Base-by-base conservation (phyloP, 2,888 invertebrate genomes). In the Ophion ellenae region DNA sequence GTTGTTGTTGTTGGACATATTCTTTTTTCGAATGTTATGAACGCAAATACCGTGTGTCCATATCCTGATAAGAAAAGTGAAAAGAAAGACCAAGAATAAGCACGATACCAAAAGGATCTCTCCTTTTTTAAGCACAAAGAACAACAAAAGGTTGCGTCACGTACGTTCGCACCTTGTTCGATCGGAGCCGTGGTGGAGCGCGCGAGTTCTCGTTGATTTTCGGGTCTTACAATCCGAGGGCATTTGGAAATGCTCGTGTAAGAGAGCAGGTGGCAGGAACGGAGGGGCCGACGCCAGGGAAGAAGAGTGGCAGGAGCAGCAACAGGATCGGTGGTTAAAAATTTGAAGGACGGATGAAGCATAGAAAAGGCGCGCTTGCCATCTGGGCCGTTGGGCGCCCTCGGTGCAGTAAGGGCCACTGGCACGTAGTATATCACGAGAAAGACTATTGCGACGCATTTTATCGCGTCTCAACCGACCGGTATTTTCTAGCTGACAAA, bases 361-460 rank as follows among this genome's bases (percentile, higher is more conserved):
- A 90, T 90, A 86, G 69, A 69, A 78, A 69, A 70, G 45, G 86
- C 86, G 87, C 93, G 93, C 93, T 93, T 93, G 93, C 94, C 93
- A 94, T 94, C 93, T 93, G 93, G 93, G 92, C 90, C 89, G 47
- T 76, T 71, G 61, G 61, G 32, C 69, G 81, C 63, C 28, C 40
- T 47, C 63, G 59, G 63, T 81, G 81, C 61, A 81, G 81, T 66
- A 53, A 69, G 61, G 63, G 70, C 78, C 69, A 61, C 63, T 28
- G 24, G 40, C 40, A 40, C 11, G 40, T 78, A 77, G 63, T 61
- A 71, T 67, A 64, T 28, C 10, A 64, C 63, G 63, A 47, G 11
- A 20, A 53, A 2, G 28, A 75, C 7, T 53, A 77, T 36, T 36
- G 53, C 40, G 59, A 57, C 64, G 67, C 24, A 3, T 78, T 78